Base-by-base conservation (phyloP, 2,797 vertebrate genomes). In the Cryptoblepharus egeriae region DNA sequence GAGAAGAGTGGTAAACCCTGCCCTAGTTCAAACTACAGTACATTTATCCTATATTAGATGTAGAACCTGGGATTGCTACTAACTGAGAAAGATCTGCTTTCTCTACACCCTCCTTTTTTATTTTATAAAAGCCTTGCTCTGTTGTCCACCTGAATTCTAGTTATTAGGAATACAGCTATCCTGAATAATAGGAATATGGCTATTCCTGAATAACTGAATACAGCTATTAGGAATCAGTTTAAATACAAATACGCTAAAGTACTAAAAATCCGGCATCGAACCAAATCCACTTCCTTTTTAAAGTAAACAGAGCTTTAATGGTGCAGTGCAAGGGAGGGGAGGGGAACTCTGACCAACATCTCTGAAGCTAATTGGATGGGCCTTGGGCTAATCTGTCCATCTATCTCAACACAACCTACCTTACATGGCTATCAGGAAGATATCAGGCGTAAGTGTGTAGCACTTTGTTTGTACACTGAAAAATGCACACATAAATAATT, bases 401-500 rank as follows among this genome's bases (percentile, higher is more conserved):
- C 15, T 39, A 8, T 42, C 45, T 74, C 32, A 65, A 24, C 24
- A 13, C 32, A 55, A 28, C 49, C 16, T 39, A 42, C 37, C 80
- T 57, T 49, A 75, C n/a, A 35, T 24, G 55, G 28, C 49, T 42
- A 58, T 49, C 64, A 35, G 68, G 52, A 45, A 30, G 8, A 22
- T 32, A 60, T 69, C 37, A 49, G 37, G 74, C 79, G 45, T 68
- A n/a, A 55, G 70, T 6, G 2, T 4, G 65, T 39, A 79, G 32
- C 30, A 60, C 70, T 74, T 84, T 73, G n/a, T 78, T 83, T 79
- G 42, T 79, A 60, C 24, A 60, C 63, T 18, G 63, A 68, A 73
- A 79, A 49, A 24, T 84, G 52, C 49, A 52, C 52, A 60, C 57
- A 57, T 18, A 78, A 84, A 68, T 58, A 73, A 74, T 84, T 84